phyloP scores from a whole-genome alignment of 2,113 vertebrate genomes.

The Brachyhypopomus gauderio region DNA sequence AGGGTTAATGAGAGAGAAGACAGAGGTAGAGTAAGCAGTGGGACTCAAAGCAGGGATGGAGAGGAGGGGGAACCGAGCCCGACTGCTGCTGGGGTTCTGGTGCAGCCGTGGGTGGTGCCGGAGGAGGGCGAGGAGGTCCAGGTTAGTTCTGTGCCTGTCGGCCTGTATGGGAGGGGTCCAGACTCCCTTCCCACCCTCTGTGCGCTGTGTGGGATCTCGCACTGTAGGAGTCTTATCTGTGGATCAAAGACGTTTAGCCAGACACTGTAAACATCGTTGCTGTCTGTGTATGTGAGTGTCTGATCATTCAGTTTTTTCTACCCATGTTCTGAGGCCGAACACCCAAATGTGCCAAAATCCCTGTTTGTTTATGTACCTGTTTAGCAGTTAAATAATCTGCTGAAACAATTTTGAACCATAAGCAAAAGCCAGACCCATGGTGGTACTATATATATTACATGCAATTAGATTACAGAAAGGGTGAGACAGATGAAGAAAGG shows the following conservation, averaged over 20 bases:
- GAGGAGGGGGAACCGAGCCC: neutral
- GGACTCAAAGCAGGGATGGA: neutral
- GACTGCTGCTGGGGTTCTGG: neutral
- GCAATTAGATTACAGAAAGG: constrained; percentile 3
- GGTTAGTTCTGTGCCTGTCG: neutral
- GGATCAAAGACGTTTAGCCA: constrained; percentile 27
- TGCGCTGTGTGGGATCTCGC: constrained; percentile 33
- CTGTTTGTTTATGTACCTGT: neutral
- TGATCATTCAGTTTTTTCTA: neutral
- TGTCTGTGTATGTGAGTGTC: neutral
- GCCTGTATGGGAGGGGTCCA: neutral
- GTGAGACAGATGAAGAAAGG: neutral
- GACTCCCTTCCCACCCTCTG: constrained; percentile 48
- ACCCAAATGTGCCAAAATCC: neutral
- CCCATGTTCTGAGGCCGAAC: neutral
- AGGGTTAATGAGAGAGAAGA: no score
- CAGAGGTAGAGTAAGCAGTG: no score
- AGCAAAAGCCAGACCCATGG: constrained; percentile 3
- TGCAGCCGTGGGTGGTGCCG: neutral
- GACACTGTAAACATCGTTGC: constrained; percentile 1
- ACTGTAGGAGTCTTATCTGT: constrained; percentile 14
- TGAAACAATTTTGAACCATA: neutral
- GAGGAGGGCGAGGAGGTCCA: neutral
- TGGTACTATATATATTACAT: constrained; percentile 28
- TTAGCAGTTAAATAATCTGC: constrained; percentile 30